Conservation (phyloP, 2,888 invertebrate genomes). For the Drosophila eohydei region DNA sequence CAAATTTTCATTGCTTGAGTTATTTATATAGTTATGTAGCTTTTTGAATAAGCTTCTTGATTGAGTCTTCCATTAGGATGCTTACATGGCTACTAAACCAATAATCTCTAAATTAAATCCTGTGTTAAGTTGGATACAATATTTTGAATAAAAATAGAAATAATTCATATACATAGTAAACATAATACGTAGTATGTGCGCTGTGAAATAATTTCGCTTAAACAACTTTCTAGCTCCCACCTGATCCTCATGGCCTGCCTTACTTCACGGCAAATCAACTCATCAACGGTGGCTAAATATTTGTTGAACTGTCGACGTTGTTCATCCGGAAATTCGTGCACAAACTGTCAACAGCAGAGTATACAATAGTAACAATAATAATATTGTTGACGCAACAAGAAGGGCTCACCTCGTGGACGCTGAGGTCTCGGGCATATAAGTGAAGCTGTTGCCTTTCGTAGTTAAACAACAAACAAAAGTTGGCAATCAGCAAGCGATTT, state of each 20-base stretch:
- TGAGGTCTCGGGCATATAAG: constrained; percentile 66
- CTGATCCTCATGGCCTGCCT: constrained; percentile 80
- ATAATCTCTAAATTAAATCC: no score
- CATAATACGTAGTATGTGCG: no score
- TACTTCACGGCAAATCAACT: constrained; percentile 77
- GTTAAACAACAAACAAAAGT: constrained; percentile 81
- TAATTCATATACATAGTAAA: no score
- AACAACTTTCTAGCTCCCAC: constrained; percentile 51
- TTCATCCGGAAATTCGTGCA: constrained; percentile 79
- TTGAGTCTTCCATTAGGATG: no score
- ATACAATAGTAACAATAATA: constrained; percentile 26
- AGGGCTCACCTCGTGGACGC: constrained; percentile 71
- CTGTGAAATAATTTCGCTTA: not conserved
- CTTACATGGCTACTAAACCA: no score
- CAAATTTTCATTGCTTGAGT: no score
- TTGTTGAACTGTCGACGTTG: constrained; percentile 86
- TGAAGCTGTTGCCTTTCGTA: constrained; percentile 67
- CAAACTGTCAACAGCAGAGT: constrained; percentile 63
- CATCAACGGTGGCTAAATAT: constrained; percentile 85
- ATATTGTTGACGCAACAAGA: constrained; percentile 1
- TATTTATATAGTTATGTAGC: no score
- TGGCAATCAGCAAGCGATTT: constrained; percentile 79
- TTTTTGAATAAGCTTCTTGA: no score
- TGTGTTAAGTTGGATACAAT: no score
- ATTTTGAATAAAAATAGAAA: no score